Base-by-base conservation (phyloP, 2,113 vertebrate genomes). In the Ondatra zibethicus region DNA sequence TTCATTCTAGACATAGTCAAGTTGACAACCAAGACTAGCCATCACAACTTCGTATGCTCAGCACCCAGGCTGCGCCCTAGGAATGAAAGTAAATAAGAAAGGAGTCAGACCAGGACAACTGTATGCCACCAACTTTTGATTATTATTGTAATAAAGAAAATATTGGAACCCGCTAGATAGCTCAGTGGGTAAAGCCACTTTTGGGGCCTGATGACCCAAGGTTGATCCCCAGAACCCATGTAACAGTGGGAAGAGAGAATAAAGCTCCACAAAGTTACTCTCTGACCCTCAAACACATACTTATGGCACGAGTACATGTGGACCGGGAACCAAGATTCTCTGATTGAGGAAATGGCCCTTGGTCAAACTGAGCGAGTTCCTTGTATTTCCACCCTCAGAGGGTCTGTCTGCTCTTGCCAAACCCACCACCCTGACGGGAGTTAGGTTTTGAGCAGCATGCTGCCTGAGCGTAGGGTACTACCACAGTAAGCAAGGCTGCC, bases 401-500 rank as follows among this genome's bases (percentile, higher is more conserved):
- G 21, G 33, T 80, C 72, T 31, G 0, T 61, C 33, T 68, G 27
- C 88, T 90, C 68, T 89, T 55, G 42, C 76, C 84, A 76, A 94
- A 73, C 58, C 63, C 90, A 72, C 63, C 75, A 21, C 13, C 50
- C 50, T 77, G 66, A 80, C 39, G 29, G 39, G 58, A 65, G 72
- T 8, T 88, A 45, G 76, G n/a, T 58, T 88, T 94, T 47, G 16
- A 78, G 89, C 73, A 76, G n/a, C 4, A 33, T 7, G 3, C 5
- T 63, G 29, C 21, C 91, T 86, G 36, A 29, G 36, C 81, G 39
- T 85, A 76, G 76, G 27, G 5, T 91, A 42, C 61, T 50, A 47
- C 92, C 86, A 21, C 86, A 94, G 88, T 88, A 75, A 92, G 78
- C 81, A 89, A n/a, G 82, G 63, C 92, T 87, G 42, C 86, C 73